Evolutionary conservation across 2,113 vertebrate genomes (phyloP).

Genomic region (Antigone vipio): DNA sequence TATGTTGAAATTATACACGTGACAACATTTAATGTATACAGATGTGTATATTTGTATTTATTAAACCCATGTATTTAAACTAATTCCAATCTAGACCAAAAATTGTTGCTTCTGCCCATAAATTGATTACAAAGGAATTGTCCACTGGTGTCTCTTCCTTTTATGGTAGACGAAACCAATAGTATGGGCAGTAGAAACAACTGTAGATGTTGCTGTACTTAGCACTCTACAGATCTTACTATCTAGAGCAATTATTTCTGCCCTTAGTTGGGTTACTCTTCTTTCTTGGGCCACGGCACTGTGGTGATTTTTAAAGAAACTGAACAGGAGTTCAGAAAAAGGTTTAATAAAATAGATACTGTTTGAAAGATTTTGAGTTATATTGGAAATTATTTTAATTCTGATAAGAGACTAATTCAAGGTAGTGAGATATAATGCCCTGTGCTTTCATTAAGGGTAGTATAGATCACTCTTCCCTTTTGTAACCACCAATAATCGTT

Average conservation of each 20-base stretch:
- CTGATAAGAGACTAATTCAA: conserved; percentile 4
- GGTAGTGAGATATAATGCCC: conserved; percentile 35
- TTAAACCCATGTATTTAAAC: conserved; percentile 69
- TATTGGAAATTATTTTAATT: conserved; percentile 24
- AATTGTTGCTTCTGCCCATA: conserved; percentile 59
- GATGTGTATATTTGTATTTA: conserved; percentile 75
- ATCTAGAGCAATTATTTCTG: conserved; percentile 36
- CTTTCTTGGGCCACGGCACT: conserved; percentile 54
- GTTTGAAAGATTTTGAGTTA: conserved; percentile 24
- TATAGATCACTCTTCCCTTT: conserved; percentile 52
- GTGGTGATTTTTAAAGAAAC: conserved; percentile 59
- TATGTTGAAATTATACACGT: conserved; percentile 71
- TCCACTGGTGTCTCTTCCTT: neutral
- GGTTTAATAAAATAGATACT: conserved; percentile 37
- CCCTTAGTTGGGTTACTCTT: conserved; percentile 15
- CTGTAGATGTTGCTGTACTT: conserved; percentile 54
- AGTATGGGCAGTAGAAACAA: conserved; percentile 52
- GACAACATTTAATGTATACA: conserved; percentile 71
- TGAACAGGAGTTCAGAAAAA: conserved; percentile 35
- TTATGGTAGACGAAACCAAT: neutral
- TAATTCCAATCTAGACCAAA: conserved; percentile 58
- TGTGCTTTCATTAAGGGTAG: conserved; percentile 18
- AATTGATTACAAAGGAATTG: conserved; percentile 45
- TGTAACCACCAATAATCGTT: conserved; percentile 32
- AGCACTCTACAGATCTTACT: conserved; percentile 29